These are phyloP conservation scores for Ceuthmochares aereus DNA, from an alignment of 2,113 vertebrate genomes.

Conservation along the genomic window DNA sequence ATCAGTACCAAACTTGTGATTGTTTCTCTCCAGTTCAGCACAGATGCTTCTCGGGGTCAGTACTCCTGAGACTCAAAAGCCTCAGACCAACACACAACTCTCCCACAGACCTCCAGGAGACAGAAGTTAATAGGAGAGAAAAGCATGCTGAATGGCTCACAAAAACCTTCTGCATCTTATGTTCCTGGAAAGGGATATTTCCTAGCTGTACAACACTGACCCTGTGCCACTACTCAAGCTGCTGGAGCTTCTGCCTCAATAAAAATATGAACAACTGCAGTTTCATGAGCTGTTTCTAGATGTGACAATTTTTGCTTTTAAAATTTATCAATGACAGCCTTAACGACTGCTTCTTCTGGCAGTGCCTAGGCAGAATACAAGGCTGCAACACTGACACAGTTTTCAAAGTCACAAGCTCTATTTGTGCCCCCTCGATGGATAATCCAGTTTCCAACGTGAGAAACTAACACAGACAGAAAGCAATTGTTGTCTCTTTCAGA, in stretches of 20 bases:
- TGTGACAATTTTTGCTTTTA: not conserved
- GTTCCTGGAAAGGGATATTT: not conserved
- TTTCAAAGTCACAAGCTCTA: conserved; percentile 23
- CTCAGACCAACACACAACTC: not conserved
- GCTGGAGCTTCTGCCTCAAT: not conserved
- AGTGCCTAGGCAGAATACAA: not conserved
- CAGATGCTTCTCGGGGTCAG: not conserved
- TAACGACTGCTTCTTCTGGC: not conserved
- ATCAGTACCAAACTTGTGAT: not conserved
- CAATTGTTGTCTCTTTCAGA: conserved; percentile 48
- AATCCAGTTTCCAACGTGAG: conserved; percentile 27
- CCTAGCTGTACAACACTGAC: not conserved
- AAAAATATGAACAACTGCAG: not conserved
- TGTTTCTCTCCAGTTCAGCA: not conserved
- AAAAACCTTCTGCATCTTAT: not conserved
- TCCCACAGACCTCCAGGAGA: not conserved
- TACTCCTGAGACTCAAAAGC: not conserved
- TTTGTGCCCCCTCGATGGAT: not conserved
- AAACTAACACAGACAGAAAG: conserved; percentile 30
- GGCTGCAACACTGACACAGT: not conserved
- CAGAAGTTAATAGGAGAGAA: not conserved
- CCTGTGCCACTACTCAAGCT: not conserved
- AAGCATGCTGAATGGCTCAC: not conserved
- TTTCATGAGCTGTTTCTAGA: not conserved
- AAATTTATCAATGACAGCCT: not conserved